Evolutionary conservation across 2,888 invertebrate genomes (phyloP), one percentile per base, ranked within the genome.

Genomic region (Melinaea menophilus): DNA sequence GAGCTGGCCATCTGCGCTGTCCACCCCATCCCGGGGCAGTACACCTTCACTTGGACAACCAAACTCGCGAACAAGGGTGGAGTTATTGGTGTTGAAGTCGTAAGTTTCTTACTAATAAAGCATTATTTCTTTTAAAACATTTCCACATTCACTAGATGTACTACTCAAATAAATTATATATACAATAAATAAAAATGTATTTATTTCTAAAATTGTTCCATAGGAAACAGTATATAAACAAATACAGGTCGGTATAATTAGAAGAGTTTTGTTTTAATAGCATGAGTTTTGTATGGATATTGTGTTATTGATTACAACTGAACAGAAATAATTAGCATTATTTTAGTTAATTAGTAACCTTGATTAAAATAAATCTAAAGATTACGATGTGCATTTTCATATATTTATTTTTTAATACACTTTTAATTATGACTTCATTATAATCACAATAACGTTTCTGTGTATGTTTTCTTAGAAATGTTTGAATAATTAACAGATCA

Each of bases 21-120:
- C 77, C 99, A 99, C 91, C 99, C 99, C 64, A 96, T 99, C 78
- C 99, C 99, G 60, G 98, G 99, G 75, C 96, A 98, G 91, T 97
- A 98, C 89, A 95, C 95, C 83, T 99, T 99, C 92, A 93, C 94
- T 74, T 99, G 99, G 99, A 97, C 97, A 79, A 98, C 98, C 69
- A 97, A 97, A 88, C 92, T 98, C 88, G 96, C 97, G 76, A 98
- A 98, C 89, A 96, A 96, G 85, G 95, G 94, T 72, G 94, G 93
- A 73, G 91, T 92, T 72, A 93, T 92, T 78, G 93, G 93, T 72
- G 92, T 92, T 73, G 93, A 93, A 91, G 90, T 92, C 79, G 91
- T 91, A 80, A 89, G 91, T 85, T 71, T 41, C 9, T 41, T 57
- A 45, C 58, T 55, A 13, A 0, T 48, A 45, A 12, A 11, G 11